These are phyloP conservation scores for Lasioglossum vierecki DNA, from an alignment of 2,888 invertebrate genomes.

Conservation along the genomic window DNA sequence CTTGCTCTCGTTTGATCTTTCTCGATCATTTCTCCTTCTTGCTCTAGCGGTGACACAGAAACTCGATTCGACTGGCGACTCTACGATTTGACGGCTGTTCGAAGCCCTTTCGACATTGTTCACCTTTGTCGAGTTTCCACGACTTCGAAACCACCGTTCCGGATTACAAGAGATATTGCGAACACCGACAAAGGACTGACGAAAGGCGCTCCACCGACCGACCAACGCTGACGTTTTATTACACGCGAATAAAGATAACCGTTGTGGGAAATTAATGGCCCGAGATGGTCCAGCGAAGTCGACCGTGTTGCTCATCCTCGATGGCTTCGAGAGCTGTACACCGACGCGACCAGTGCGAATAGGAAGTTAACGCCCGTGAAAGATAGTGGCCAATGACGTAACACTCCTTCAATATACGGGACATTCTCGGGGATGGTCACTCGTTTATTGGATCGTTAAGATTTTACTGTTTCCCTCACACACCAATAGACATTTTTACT, in stretches of 20 bases:
- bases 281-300: background rate
- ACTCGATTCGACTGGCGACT: constrained; percentile 2
- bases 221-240: background rate
- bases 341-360: background rate
- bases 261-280: background rate
- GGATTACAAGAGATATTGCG: background rate
- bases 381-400: background rate
- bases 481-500: background rate
- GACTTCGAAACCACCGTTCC: background rate
- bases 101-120: background rate
- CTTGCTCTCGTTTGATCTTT: background rate
- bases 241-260: background rate
- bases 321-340: background rate
- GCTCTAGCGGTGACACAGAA: background rate
- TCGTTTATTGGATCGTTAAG: background rate
- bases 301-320: background rate
- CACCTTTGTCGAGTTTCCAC: background rate
- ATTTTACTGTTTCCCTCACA: background rate
- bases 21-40: background rate
- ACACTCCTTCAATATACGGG: background rate
- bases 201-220: background rate
- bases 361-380: background rate
- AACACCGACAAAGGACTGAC: background rate
- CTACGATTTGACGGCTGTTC: constrained; percentile 10
- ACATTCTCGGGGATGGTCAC: background rate